phyloP scores from a whole-genome alignment of 2,113 vertebrate genomes.

The Halichoeres trimaculatus region DNA sequence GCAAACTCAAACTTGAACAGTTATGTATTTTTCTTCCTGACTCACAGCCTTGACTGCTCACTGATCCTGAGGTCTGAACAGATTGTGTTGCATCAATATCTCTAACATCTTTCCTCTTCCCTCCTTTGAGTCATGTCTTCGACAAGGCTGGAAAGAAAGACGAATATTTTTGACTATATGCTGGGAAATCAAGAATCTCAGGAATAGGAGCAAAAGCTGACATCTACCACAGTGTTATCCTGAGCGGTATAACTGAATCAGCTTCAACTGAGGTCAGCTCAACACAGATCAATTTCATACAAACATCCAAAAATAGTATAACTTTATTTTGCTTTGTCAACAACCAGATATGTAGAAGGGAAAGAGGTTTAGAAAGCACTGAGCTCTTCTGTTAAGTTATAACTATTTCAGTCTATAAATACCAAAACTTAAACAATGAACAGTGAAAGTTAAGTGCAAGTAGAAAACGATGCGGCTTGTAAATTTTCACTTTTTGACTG shows the following conservation, averaged over 20 bases:
- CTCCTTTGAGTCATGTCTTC: constrained; percentile 28
- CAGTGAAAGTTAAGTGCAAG: constrained; percentile 70
- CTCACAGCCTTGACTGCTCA: background rate
- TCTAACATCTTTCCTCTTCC: constrained; percentile 3
- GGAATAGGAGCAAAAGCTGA: constrained; percentile 11
- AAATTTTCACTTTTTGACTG: constrained; percentile 23
- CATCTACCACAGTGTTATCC: constrained; percentile 19
- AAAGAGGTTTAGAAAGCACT: constrained; percentile 50
- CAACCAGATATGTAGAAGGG: constrained; percentile 54
- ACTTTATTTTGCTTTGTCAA: constrained; percentile 71
- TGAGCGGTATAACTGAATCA: constrained; percentile 30
- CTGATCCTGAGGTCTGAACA: constrained; percentile 31
- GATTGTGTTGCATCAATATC: constrained; percentile 12
- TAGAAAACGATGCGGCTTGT: constrained; percentile 57
- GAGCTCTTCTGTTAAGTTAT: constrained; percentile 49
- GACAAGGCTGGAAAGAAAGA: constrained; percentile 10
- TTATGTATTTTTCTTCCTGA: background rate
- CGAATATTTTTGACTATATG: constrained; percentile 6
- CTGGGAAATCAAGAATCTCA: constrained; percentile 2
- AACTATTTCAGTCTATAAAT: constrained; percentile 56
- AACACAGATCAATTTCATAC: constrained; percentile 28
- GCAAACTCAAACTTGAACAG: constrained; percentile 4
- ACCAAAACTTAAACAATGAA: constrained; percentile 53
- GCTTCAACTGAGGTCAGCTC: background rate
- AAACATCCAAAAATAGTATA: constrained; percentile 69